A percentile compares a stretch with the other conserved stretches of the same genome.
Evolutionary conservation across 2,797 vertebrate species (phyloP).

Genomic region (Iguana delicatissima): DNA sequence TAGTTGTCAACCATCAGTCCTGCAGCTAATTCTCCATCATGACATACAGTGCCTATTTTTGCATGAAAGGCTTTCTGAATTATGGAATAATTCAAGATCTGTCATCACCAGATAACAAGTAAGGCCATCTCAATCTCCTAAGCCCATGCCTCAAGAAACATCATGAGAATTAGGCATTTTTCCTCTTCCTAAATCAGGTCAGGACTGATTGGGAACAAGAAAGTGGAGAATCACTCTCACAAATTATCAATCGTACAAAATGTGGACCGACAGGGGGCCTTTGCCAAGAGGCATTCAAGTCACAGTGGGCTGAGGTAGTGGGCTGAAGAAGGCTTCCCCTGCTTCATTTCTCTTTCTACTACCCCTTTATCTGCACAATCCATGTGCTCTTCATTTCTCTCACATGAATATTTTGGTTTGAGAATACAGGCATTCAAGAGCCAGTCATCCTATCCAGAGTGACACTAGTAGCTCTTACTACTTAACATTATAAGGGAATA

Average conservation of each 20-base stretch:
- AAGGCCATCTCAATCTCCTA: no score
- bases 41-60: neutral
- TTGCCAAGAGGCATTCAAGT: neutral
- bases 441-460: neutral
- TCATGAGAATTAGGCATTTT: neutral
- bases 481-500: neutral
- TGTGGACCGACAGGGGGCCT: neutral
- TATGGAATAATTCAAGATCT: neutral
- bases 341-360: neutral
- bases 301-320: neutral
- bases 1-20: neutral
- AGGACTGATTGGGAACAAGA: neutral
- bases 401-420: no score
- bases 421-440: neutral
- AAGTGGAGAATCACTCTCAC: neutral
- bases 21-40: no score
- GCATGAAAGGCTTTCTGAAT: neutral
- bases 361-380: neutral
- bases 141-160: neutral
- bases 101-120: neutral
- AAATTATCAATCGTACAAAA: neutral
- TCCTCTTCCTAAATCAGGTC: neutral
- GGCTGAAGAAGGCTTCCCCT: neutral
- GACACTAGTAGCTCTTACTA: no score
- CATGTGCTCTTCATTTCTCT: neutral